These are phyloP conservation scores for Grantiella picta DNA, from an alignment of 2,113 vertebrate genomes.

Conservation along the genomic window DNA sequence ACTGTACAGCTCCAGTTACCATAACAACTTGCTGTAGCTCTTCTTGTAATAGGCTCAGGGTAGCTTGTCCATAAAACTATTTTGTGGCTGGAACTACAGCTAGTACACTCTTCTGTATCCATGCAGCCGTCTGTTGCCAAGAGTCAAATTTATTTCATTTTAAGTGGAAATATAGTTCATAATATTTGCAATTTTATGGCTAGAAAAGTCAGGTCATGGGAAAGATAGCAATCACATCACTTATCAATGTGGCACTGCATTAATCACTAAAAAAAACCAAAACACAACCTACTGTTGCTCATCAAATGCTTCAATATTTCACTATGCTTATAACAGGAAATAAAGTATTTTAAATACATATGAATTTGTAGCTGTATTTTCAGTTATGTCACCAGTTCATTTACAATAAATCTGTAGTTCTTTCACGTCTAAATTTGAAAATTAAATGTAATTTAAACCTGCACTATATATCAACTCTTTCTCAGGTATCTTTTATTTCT, in stretches of 20 bases:
- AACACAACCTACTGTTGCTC: not conserved
- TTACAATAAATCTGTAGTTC: not conserved
- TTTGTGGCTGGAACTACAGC: not conserved
- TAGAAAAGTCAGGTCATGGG: not conserved
- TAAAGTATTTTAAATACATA: not conserved
- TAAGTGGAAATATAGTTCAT: not conserved
- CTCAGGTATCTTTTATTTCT: not conserved
- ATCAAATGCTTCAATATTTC: not conserved
- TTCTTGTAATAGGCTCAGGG: constrained; percentile 41
- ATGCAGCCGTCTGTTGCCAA: not conserved
- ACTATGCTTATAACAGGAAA: not conserved
- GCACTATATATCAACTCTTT: not conserved
- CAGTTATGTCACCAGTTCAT: not conserved
- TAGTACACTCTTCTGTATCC: not conserved
- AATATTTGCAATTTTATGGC: not conserved
- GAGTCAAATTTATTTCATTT: not conserved
- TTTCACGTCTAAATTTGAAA: not conserved
- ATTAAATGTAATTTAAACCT: not conserved
- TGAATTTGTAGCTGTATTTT: not conserved
- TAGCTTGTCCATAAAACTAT: constrained; percentile 31
- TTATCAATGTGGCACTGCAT: not conserved
- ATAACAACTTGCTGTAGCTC: constrained; percentile 45
- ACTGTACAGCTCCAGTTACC: constrained; percentile 45
- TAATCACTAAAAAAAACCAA: not conserved
- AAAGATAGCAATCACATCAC: not conserved